Conservation (phyloP, 2,797 vertebrate genomes). For the Sardinella longiceps region DNA sequence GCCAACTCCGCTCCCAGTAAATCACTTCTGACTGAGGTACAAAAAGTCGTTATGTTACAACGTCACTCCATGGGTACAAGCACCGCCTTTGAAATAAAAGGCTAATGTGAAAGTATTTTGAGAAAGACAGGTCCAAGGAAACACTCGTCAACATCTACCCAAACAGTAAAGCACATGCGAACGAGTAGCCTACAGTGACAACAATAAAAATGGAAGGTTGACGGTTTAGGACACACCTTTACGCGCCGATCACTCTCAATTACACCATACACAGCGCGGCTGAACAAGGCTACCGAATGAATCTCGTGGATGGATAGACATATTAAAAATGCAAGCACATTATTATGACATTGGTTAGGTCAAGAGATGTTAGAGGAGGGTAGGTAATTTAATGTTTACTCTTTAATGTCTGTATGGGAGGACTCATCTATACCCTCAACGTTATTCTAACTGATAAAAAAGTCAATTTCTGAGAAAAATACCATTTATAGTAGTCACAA, state of each 20-base stretch:
- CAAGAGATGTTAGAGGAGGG: not conserved
- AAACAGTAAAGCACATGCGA: not conserved
- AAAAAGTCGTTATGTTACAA: conserved; percentile 74
- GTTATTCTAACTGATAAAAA: not conserved
- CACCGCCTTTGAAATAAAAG: conserved; percentile 83
- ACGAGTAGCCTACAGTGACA: conserved; percentile 9
- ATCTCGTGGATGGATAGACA: not conserved
- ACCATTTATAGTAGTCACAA: not conserved
- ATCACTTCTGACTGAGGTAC: conserved; percentile 79
- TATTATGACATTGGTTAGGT: not conserved
- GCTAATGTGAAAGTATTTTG: not conserved
- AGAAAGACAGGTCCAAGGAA: not conserved
- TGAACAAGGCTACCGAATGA: not conserved
- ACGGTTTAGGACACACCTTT: conserved; percentile 21
- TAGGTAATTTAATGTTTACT: not conserved
- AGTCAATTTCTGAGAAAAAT: not conserved
- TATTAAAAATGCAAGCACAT: not conserved
- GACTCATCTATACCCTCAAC: not conserved
- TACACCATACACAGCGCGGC: not conserved
- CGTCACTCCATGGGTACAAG: conserved; percentile 78
- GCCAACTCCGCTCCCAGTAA: conserved; percentile 79
- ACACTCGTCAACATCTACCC: not conserved
- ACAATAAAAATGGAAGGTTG: conserved; percentile 27
- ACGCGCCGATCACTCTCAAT: conserved; percentile 1
- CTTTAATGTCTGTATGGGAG: not conserved